phyloP scores from a whole-genome alignment of 2,888 invertebrate genomes.

The Alitta virens region DNA sequence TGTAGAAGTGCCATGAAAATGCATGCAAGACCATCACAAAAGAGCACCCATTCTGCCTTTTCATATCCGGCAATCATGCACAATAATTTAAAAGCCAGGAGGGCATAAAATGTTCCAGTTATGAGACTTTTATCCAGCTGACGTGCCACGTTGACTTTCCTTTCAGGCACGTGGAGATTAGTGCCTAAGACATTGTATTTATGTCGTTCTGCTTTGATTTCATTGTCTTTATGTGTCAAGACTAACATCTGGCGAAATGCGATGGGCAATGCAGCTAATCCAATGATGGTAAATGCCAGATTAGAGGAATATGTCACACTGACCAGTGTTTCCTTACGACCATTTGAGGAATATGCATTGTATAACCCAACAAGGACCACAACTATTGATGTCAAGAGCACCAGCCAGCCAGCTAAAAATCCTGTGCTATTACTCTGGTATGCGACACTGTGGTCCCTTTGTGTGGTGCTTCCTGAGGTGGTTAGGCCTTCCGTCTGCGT shows the following conservation, averaged over 20 bases:
- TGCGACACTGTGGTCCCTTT: no score
- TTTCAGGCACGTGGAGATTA: neutral
- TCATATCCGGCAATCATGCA: constrained; percentile 10
- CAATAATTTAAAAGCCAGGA: neutral
- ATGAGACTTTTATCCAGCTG: constrained; percentile 3
- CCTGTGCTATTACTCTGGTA: neutral
- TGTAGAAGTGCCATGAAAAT: constrained; percentile 4
- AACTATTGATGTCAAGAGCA: neutral
- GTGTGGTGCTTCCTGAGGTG: no score
- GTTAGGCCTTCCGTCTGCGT: no score
- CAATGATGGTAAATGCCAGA: neutral
- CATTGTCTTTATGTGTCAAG: neutral
- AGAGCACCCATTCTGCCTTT: neutral
- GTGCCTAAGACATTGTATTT: neutral
- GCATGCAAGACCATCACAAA: neutral
- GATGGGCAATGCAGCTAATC: neutral
- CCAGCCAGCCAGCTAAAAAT: neutral
- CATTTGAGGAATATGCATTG: neutral
- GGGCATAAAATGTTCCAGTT: neutral
- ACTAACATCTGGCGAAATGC: neutral
- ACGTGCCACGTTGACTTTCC: neutral
- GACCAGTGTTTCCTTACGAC: neutral
- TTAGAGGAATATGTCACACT: neutral
- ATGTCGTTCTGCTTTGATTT: neutral
- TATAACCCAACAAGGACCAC: neutral